phyloP scores from a whole-genome alignment of 2,797 vertebrate species.

The Mormyrops boulengeri region DNA sequence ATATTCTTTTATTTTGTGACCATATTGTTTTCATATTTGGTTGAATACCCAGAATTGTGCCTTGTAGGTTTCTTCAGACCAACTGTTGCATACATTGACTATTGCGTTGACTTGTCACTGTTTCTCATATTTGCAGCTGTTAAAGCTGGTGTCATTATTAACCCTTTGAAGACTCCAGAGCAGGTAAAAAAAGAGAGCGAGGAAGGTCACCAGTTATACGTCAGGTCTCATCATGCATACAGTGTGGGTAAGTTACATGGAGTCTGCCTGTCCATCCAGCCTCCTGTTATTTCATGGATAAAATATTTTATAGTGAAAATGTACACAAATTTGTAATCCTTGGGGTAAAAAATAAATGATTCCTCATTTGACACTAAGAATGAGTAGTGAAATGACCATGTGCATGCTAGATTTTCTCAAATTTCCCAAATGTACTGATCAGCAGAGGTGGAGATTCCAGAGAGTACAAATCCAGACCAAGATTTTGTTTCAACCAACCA shows the following conservation, averaged over 20 bases:
- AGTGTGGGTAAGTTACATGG: slow-evolving; percentile 58
- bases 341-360: too few relatives aligned
- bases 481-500: not conserved
- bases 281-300: not conserved
- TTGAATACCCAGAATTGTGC: not conserved
- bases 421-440: not conserved
- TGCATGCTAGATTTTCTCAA: not conserved
- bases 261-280: not conserved
- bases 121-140: slow-evolving; percentile 36
- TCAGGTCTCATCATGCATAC: slow-evolving; percentile 69
- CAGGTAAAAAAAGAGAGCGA: slow-evolving; percentile 63
- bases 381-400: too few relatives aligned
- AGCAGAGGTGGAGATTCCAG: not conserved
- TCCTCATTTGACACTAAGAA: too few relatives aligned
- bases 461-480: not conserved
- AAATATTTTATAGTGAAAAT: not conserved
- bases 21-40: not conserved
- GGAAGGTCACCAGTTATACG: slow-evolving; percentile 62
- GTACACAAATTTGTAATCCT: too few relatives aligned
- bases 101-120: not conserved
- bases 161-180: slow-evolving; percentile 65
- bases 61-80: not conserved
- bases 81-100: not conserved
- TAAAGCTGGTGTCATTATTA: slow-evolving; percentile 59
- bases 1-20: not conserved